These are phyloP conservation scores for Rhopalosiphum nymphaeae DNA, from an alignment of 2,888 invertebrate species.

Conservation along the genomic window DNA sequence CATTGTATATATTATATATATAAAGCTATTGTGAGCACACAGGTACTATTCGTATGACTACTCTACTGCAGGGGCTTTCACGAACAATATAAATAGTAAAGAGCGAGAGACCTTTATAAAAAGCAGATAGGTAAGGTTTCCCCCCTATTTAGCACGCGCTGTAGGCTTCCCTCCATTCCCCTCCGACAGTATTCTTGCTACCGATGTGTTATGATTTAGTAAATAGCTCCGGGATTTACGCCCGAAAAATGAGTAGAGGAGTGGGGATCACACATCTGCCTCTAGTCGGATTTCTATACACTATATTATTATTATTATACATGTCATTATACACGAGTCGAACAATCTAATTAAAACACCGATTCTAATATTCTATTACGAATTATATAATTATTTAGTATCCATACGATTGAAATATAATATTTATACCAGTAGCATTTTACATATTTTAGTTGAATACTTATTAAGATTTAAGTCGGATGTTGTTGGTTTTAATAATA, in stretches of 20 bases:
- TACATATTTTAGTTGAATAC: background rate
- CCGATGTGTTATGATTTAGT: slow-evolving; percentile 57
- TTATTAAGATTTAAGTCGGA: background rate
- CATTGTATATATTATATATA: slow-evolving; percentile 43
- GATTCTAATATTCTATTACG: background rate
- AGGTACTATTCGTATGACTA: slow-evolving; percentile 52
- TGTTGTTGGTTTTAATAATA: background rate
- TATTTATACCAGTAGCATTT: background rate
- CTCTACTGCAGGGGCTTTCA: slow-evolving; percentile 36
- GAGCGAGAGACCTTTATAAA: slow-evolving; percentile 47
- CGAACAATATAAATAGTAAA: slow-evolving; percentile 58
- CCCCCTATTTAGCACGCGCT: slow-evolving; percentile 61
- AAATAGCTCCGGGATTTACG: slow-evolving; percentile 60
- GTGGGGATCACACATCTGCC: slow-evolving; percentile 52
- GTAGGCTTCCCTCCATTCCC: background rate
- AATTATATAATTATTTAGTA: background rate
- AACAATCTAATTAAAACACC: slow-evolving; percentile 35
- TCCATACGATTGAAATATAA: background rate
- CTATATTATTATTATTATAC: background rate
- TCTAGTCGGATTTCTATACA: slow-evolving; percentile 48
- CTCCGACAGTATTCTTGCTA: slow-evolving; percentile 19
- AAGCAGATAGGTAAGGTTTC: slow-evolving; percentile 56
- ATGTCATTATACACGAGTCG: slow-evolving; percentile 30
- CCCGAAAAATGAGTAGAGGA: background rate
- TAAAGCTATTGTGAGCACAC: slow-evolving; percentile 50